Evolutionary conservation across 2,797 vertebrate species (phyloP).

Genomic region (Ciconia nigra): DNA sequence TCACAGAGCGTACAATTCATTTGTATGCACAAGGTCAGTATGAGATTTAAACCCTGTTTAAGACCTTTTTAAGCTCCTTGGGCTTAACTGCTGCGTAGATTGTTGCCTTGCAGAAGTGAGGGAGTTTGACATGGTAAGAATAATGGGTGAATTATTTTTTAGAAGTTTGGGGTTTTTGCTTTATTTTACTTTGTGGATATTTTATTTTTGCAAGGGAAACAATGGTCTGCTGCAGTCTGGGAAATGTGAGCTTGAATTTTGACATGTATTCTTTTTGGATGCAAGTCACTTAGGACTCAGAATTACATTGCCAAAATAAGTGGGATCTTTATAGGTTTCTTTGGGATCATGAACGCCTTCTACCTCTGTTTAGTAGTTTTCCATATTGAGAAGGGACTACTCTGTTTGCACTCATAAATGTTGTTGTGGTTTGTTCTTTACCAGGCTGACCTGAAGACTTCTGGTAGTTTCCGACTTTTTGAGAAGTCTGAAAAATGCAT

Average conservation of each 20-base stretch:
- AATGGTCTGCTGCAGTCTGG: background rate
- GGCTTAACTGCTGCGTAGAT: background rate
- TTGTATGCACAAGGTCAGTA: background rate
- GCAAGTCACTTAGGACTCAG: background rate
- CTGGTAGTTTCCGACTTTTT: background rate
- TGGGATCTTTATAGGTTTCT: background rate
- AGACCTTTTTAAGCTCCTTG: conserved; percentile 22
- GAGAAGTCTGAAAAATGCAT: background rate
- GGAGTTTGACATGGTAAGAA: background rate
- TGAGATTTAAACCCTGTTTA: background rate
- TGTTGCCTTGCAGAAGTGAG: background rate
- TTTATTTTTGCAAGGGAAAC: background rate
- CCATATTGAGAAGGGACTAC: background rate
- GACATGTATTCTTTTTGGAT: background rate
- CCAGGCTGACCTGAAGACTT: background rate
- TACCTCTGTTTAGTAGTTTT: background rate
- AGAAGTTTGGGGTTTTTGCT: background rate
- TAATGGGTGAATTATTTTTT: background rate
- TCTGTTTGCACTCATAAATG: background rate
- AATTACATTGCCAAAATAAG: background rate
- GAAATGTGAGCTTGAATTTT: background rate
- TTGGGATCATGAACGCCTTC: background rate
- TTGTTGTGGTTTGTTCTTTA: background rate
- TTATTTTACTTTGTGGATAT: background rate
- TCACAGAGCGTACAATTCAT: background rate